Evolutionary conservation across 1,140 invertebrate genomes (phyloP).

Genomic region (Drosophila elegans): DNA sequence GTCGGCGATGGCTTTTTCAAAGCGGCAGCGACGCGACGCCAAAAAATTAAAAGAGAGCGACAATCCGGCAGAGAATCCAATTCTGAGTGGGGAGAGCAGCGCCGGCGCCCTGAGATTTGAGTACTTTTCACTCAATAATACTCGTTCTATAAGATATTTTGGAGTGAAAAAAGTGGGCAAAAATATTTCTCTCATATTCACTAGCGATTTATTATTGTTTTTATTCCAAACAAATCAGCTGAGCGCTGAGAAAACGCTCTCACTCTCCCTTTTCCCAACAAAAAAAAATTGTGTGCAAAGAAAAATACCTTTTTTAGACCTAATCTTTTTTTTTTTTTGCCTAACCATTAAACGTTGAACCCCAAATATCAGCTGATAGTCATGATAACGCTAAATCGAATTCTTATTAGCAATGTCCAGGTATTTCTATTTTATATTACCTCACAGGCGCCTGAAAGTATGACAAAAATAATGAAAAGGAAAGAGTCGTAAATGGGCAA

Average conservation of each 20-base stretch:
- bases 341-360: conserved; percentile 34
- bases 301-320: background rate
- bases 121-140: conserved; percentile 15
- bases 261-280: background rate
- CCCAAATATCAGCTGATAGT: conserved; percentile 41
- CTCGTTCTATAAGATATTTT: conserved; percentile 15
- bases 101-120: conserved; percentile 39
- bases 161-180: conserved; percentile 3
- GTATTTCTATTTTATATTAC: conserved; percentile 21
- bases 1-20: conserved; percentile 45
- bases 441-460: conserved; percentile 31
- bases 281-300: background rate
- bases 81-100: conserved; percentile 24
- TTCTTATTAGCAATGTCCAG: conserved; percentile 20
- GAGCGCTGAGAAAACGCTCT: conserved; percentile 13
- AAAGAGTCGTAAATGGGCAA: conserved; percentile 15
- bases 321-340: conserved; percentile 26
- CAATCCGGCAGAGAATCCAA: background rate
- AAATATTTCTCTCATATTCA: conserved; percentile 13
- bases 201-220: conserved; percentile 71
- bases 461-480: conserved; percentile 9
- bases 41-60: conserved; percentile 31
- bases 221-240: conserved; percentile 65
- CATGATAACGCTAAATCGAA: conserved; percentile 21
- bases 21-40: conserved; percentile 34